phyloP scores from a whole-genome alignment of 2,113 vertebrate genomes.

The Platysteira castanea region DNA sequence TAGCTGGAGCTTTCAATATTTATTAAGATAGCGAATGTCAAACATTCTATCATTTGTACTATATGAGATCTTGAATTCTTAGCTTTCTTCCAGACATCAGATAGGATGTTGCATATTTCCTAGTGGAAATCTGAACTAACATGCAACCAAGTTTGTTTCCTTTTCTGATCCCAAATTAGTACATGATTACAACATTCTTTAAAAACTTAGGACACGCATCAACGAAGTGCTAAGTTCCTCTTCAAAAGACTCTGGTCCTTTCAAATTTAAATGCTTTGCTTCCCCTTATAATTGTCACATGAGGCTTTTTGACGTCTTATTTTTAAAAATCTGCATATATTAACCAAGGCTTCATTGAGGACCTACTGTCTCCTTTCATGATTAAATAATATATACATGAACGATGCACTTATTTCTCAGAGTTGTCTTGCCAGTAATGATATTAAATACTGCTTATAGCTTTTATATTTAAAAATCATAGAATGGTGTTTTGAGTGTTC shows the following conservation, averaged over 20 bases:
- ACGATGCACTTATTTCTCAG: not conserved
- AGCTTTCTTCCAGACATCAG: not conserved
- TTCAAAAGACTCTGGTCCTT: not conserved
- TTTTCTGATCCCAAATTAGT: not conserved
- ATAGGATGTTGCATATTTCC: not conserved
- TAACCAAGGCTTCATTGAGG: not conserved
- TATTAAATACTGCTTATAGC: not conserved
- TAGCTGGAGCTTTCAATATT: not conserved
- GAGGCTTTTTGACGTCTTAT: not conserved
- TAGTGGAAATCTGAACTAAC: not conserved
- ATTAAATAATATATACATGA: not conserved
- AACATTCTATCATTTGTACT: not conserved
- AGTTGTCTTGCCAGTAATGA: not conserved
- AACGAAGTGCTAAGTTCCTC: not conserved
- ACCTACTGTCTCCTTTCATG: not conserved
- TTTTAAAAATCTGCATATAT: not conserved
- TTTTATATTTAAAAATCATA: not conserved
- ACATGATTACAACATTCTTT: not conserved
- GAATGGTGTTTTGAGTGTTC: not conserved
- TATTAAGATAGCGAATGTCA: not conserved
- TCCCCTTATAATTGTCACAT: not conserved
- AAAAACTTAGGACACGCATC: not conserved
- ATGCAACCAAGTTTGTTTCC: not conserved
- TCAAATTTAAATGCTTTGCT: not conserved
- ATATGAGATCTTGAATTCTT: not conserved